These are phyloP conservation scores for Ctenopoma kingsleyae DNA, from an alignment of 2,797 vertebrate species.

Conservation along the genomic window DNA sequence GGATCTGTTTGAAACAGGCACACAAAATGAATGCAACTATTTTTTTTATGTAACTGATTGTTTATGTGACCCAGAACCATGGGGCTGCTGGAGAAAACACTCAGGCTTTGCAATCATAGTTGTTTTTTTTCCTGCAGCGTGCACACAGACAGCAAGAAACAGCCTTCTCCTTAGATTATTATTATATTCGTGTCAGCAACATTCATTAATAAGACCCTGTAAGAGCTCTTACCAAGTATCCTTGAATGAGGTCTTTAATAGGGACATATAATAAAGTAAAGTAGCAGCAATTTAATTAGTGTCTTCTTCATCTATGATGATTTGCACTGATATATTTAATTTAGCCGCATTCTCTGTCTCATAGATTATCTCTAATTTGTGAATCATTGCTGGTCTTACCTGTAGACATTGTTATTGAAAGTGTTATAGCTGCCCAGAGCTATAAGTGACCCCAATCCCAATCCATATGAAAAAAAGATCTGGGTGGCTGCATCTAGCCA, in stretches of 20 bases:
- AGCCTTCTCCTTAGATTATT: constrained; percentile 34
- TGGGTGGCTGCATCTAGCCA: constrained; percentile 99
- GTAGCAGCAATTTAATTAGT: constrained; percentile 39
- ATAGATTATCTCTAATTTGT: constrained; percentile 23
- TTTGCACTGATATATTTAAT: constrained; percentile 25
- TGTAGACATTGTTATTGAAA: constrained; percentile 99
- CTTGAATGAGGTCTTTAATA: constrained; percentile 32
- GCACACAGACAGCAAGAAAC: constrained; percentile 32
- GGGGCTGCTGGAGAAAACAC: constrained; percentile 52
- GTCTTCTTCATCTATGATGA: constrained; percentile 20
- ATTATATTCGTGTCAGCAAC: constrained; percentile 39
- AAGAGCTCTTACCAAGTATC: constrained; percentile 23
- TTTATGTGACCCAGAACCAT: constrained; percentile 68
- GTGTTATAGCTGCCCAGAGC: constrained; percentile 98
- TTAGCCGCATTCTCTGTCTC: constrained; percentile 5
- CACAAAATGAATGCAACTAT: constrained; percentile 49
- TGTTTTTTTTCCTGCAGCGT: constrained; percentile 22
- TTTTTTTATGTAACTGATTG: constrained; percentile 63
- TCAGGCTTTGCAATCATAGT: constrained; percentile 44
- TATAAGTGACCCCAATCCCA: constrained; percentile 96
- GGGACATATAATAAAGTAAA: constrained; percentile 9
- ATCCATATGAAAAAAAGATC: constrained; percentile 98
- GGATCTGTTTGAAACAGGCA: constrained; percentile 29
- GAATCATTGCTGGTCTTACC: constrained; percentile 81
- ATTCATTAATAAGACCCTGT: constrained; percentile 44